Evolutionary conservation across 2,113 vertebrate species (phyloP).

Genomic region (Egretta garzetta): DNA sequence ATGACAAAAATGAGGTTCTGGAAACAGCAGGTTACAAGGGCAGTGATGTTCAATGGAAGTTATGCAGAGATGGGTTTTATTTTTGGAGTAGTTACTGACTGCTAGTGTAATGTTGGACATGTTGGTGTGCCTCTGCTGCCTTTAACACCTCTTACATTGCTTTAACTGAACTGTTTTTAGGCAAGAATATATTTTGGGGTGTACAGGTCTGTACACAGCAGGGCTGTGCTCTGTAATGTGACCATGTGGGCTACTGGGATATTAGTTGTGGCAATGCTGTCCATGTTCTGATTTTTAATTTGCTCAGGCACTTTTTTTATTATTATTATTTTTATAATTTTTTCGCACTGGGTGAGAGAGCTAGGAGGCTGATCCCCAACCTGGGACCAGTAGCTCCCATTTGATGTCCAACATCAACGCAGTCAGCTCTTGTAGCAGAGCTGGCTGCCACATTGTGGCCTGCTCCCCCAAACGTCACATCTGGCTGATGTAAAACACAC

Average conservation of each 20-base stretch:
- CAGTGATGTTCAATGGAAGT: not conserved
- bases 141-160: not conserved
- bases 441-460: constrained; percentile 76
- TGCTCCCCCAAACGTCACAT: constrained; percentile 74
- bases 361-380: not conserved
- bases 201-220: not conserved
- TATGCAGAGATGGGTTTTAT: not conserved
- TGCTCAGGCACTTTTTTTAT: not conserved
- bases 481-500: constrained; percentile 93
- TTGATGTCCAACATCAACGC: not conserved
- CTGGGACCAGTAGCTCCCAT: not conserved
- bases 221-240: not conserved
- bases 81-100: not conserved
- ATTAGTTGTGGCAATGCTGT: not conserved
- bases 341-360: not conserved
- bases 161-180: not conserved
- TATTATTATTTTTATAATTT: not conserved
- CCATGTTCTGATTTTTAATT: not conserved
- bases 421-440: not conserved
- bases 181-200: not conserved
- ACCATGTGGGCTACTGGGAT: not conserved
- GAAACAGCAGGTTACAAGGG: not conserved
- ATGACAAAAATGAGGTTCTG: not conserved
- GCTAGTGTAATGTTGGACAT: not conserved
- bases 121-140: not conserved